Percentiles rank a stretch among this genome's conserved stretches.
These are phyloP conservation scores for Mizuhopecten yessoensis DNA, from an alignment of 1,140 invertebrate genomes.

Conservation along the genomic window DNA sequence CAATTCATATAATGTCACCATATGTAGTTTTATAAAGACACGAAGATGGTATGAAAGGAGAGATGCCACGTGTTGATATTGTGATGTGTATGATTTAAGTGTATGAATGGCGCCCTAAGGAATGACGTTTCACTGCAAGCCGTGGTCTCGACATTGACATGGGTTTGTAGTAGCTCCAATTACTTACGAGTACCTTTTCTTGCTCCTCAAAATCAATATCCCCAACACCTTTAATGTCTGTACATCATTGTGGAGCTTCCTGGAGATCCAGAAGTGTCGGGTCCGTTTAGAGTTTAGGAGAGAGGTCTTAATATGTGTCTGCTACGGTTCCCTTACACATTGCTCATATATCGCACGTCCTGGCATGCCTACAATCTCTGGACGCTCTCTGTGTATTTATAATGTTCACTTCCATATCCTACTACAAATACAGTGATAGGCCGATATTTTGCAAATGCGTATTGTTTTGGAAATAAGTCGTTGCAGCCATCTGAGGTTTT, in stretches of 20 bases:
- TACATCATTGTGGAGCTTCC: neutral
- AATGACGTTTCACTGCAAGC: neutral
- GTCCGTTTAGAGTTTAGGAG: neutral
- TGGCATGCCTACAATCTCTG: neutral
- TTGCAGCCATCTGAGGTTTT: too few relatives aligned
- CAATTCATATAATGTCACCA: neutral
- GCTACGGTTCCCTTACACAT: neutral
- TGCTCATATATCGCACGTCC: neutral
- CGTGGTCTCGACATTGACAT: neutral
- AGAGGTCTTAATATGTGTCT: neutral
- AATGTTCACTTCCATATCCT: neutral
- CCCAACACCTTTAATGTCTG: neutral
- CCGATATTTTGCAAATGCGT: too few relatives aligned
- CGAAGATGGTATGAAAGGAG: neutral
- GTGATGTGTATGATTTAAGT: neutral
- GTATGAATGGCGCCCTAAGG: neutral
- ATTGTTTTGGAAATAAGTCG: too few relatives aligned
- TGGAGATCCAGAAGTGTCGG: neutral
- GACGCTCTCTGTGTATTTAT: neutral
- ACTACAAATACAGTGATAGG: too few relatives aligned
- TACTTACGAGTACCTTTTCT: constrained; percentile 38
- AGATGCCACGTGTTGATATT: neutral
- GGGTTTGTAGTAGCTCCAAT: neutral
- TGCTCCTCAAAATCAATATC: constrained; percentile 25
- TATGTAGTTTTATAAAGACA: neutral